A percentile compares a stretch with the other conserved stretches of the same genome.
Conservation (phyloP, 2,888 invertebrate species). For the Hofmannophila pseudospretella region DNA sequence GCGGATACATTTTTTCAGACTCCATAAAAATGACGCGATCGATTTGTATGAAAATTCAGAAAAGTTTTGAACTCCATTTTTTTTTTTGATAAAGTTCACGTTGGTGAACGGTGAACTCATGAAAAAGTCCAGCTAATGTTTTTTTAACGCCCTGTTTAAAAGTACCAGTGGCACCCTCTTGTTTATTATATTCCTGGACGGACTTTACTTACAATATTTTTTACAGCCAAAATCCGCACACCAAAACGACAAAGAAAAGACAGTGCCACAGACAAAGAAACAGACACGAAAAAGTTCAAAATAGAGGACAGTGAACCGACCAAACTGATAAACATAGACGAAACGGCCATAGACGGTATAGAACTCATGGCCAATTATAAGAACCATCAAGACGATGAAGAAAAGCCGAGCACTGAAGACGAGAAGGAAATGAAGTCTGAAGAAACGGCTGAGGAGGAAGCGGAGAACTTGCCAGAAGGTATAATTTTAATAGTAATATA, state of each 20-base stretch:
- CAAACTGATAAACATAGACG: conserved; percentile 62
- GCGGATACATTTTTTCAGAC: no score
- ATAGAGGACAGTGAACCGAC: conserved; percentile 41
- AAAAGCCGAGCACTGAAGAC: conserved; percentile 58
- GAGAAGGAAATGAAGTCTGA: conserved; percentile 56
- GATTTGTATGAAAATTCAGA: no score
- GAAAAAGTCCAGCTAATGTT: no score
- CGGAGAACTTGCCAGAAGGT: conserved; percentile 23
- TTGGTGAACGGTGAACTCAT: no score
- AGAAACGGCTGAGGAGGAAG: conserved; percentile 52
- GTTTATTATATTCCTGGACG: no score
- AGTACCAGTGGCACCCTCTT: no score
- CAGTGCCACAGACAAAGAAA: conserved; percentile 75
- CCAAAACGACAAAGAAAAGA: conserved; percentile 77
- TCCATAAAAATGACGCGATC: no score
- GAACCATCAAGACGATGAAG: conserved; percentile 53
- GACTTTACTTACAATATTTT: no score
- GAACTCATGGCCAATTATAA: conserved; percentile 68
- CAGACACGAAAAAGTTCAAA: conserved; percentile 61
- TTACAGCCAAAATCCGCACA: conserved; percentile 56
- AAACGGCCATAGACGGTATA: conserved; percentile 71
- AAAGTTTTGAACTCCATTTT: no score
- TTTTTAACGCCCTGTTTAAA: no score
- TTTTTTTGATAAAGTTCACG: no score
- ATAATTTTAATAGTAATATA: no score